These are phyloP conservation scores for Andricus quercusramuli DNA, from an alignment of 2,888 invertebrate species.

Conservation along the genomic window DNA sequence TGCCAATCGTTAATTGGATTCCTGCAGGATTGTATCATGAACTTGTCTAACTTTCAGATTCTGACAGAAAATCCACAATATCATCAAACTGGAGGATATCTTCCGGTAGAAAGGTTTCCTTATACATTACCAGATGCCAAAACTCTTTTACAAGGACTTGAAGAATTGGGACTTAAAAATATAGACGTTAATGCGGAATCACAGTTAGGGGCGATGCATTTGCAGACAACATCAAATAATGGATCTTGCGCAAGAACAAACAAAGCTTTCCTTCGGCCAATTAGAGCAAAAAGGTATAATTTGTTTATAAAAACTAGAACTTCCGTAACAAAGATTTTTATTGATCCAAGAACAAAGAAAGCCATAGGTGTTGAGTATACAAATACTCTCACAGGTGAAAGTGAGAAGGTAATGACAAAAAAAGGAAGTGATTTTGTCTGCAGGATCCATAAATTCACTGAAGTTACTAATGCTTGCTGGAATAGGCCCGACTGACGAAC, in stretches of 20 bases:
- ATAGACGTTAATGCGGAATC: no score
- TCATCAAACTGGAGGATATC: no score
- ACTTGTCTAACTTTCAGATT: no score
- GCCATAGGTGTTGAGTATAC: slow-evolving; percentile 75
- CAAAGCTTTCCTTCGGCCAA: slow-evolving; percentile 83
- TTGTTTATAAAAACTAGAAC: neutral
- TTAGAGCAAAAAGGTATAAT: slow-evolving; percentile 79
- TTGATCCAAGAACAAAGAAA: neutral
- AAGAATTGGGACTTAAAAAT: no score
- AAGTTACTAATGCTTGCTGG: slow-evolving; percentile 80
- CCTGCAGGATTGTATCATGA: no score
- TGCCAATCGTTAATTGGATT: no score
- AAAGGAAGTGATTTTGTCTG: slow-evolving; percentile 80
- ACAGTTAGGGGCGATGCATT: no score
- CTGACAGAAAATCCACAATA: no score
- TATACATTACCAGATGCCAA: no score
- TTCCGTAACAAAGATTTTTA: neutral
- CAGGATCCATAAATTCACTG: slow-evolving; percentile 79
- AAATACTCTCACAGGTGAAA: slow-evolving; percentile 64
- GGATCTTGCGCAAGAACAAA: slow-evolving; percentile 83
- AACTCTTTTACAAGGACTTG: no score
- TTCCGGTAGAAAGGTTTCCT: no score
- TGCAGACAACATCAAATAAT: slow-evolving; percentile 65
- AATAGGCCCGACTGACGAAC: slow-evolving; percentile 77
- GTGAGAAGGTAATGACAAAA: slow-evolving; percentile 70